These are phyloP conservation scores for Gouania willdenowi DNA, from an alignment of 2,797 vertebrate genomes.

Conservation along the genomic window DNA sequence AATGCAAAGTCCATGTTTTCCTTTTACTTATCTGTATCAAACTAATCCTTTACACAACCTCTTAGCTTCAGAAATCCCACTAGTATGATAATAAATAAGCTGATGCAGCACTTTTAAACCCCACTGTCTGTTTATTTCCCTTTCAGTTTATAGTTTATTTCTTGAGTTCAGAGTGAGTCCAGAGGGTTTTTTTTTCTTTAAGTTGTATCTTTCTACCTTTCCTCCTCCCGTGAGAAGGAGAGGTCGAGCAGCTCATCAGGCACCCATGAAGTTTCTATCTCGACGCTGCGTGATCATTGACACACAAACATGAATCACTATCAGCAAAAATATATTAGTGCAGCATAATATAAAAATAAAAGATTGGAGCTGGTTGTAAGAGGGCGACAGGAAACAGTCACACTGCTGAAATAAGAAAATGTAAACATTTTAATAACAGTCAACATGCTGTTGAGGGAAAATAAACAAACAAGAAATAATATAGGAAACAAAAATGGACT, in stretches of 20 bases:
- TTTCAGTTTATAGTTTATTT: background rate
- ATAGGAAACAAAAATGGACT: no score
- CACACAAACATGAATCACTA: constrained; percentile 43
- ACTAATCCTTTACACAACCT: no score
- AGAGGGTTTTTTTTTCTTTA: constrained; percentile 17
- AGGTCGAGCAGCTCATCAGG: constrained; percentile 68
- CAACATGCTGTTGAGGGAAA: no score
- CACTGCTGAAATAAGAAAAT: no score
- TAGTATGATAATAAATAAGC: background rate
- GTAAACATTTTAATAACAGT: no score
- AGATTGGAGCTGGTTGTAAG: no score
- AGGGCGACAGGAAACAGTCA: no score
- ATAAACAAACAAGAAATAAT: no score
- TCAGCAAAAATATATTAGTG: constrained; percentile 35
- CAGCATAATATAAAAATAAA: no score
- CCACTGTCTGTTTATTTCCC: background rate
- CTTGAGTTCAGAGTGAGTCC: constrained; percentile 39
- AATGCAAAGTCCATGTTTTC: no score
- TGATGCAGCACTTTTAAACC: background rate
- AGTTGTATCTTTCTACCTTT: constrained; percentile 66
- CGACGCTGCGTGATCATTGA: constrained; percentile 51
- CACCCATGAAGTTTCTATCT: constrained; percentile 53
- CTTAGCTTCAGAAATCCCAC: no score
- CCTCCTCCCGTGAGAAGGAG: constrained; percentile 68
- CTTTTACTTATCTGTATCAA: no score